Conservation (phyloP, 1,140 invertebrate species). For the Leptinotarsa undecemlineata region DNA sequence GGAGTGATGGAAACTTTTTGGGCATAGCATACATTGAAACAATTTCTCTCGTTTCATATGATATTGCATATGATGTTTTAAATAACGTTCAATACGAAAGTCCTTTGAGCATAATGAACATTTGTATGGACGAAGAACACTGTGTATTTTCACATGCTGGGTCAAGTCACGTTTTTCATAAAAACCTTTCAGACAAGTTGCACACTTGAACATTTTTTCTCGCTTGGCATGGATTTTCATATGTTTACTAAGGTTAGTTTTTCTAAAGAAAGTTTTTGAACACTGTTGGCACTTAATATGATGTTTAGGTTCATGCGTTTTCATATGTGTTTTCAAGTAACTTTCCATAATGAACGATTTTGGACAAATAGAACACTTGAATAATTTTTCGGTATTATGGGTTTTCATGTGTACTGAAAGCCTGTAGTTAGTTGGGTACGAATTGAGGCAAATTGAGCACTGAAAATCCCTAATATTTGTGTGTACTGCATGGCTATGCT, state of each 20-base stretch:
- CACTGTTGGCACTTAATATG: not conserved
- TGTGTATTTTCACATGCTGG: not conserved
- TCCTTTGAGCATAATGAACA: not conserved
- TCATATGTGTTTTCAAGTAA: not conserved
- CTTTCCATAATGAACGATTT: not conserved
- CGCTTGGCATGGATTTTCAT: not conserved
- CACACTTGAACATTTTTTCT: not conserved
- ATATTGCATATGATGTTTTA: not conserved
- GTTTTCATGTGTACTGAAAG: constrained; percentile 65
- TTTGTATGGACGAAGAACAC: not conserved
- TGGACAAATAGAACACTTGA: constrained; percentile 30
- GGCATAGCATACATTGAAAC: constrained; percentile 52
- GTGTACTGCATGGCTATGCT: constrained; percentile 58
- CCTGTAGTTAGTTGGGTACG: constrained; percentile 63
- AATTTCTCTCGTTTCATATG: not conserved
- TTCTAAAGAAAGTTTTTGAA: not conserved
- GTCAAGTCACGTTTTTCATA: not conserved
- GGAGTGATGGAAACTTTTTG: constrained; percentile 68
- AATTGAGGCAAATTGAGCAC: constrained; percentile 60
- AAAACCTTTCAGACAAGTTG: not conserved
- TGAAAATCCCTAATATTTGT: constrained; percentile 59
- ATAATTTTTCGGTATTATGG: constrained; percentile 58
- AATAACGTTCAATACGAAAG: not conserved
- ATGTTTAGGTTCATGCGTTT: not conserved
- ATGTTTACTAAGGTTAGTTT: not conserved